Base-by-base conservation (phyloP, 2,888 invertebrate species). In the Ophion obscuratus region DNA sequence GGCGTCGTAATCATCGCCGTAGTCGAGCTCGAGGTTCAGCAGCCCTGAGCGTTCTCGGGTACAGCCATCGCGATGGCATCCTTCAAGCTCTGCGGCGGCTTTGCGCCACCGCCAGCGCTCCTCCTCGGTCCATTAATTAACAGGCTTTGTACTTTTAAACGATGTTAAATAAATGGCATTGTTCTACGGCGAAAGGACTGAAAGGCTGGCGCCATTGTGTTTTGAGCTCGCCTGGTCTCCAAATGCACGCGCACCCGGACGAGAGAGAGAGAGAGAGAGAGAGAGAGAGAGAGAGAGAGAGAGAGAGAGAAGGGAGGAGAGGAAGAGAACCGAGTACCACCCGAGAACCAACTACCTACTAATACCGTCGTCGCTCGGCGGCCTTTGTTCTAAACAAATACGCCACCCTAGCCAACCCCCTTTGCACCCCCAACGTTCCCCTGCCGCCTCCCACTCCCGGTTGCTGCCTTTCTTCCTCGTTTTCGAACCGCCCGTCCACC, bases 81-180 rank as follows among this genome's bases (percentile, higher is more conserved):
- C 77, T 64, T 81, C 74, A 64, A 57, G 75, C 71, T 61, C 40
- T 20, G 66, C 40, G 9, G 40, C 61, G 84, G 44, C 36, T 61
- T 71, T 79, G 77, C 80, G 68, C 88, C 88, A 88, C 87, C 87
- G 87, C 88, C 84, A 87, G 81, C 88, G 87, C 89, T 87, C 90
- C 89, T 87, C 89, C 57, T 89, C 90, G 92, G 90, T 93, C 92
- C 93, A 94, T 94, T 94, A 94, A 94, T 94, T 94, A 94, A 93
- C 93, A 93, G 93, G 91, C 93, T 92, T 94, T 94, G 93, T 94
- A 93, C 92, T 93, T 93, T 93, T 94, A 94, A 94, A 94, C 93
- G 94, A 94, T 93, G 94, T 94, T 94, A 94, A 94, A 94, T 94
- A 94, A 94, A 94, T 92, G 93, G 91, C 88, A 92, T 94, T 94